Evolutionary conservation across 1,140 invertebrate species (phyloP).

Genomic region (Epicauta chinensis): DNA sequence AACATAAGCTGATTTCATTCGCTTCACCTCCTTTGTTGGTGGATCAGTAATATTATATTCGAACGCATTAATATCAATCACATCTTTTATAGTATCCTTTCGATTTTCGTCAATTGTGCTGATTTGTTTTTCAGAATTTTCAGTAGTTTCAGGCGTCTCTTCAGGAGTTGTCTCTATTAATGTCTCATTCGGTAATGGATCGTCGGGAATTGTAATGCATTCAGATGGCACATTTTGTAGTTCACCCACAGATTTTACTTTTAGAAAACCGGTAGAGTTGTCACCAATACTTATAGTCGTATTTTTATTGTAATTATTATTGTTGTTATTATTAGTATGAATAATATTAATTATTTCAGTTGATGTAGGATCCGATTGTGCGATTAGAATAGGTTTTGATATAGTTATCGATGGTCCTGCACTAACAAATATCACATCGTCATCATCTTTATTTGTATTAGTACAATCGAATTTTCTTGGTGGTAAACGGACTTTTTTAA

Average conservation of each 20-base stretch:
- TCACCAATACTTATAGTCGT: neutral
- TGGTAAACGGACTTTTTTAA: slow-evolving; percentile 31
- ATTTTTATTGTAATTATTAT: neutral
- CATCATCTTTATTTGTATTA: slow-evolving; percentile 20
- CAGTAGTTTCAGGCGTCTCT: neutral
- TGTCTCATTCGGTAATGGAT: slow-evolving; percentile 15
- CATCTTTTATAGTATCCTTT: neutral
- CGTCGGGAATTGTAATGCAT: slow-evolving; percentile 37
- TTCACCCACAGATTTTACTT: slow-evolving; percentile 31
- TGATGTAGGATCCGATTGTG: too few relatives aligned
- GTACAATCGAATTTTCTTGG: slow-evolving; percentile 10
- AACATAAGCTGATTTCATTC: neutral
- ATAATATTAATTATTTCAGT: neutral
- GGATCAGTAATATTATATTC: neutral
- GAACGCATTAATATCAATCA: neutral
- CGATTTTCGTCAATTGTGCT: neutral
- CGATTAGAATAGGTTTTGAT: neutral
- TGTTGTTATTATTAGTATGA: neutral
- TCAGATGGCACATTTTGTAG: slow-evolving; percentile 30
- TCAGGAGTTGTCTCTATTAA: neutral
- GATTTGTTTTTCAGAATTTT: neutral
- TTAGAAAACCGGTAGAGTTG: slow-evolving; percentile 8
- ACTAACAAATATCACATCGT: slow-evolving; percentile 35
- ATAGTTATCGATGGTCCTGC: slow-evolving; percentile 5
- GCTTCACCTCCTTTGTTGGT: neutral